Conservation (phyloP, 2,888 invertebrate genomes). For the Xestia c-nigrum region DNA sequence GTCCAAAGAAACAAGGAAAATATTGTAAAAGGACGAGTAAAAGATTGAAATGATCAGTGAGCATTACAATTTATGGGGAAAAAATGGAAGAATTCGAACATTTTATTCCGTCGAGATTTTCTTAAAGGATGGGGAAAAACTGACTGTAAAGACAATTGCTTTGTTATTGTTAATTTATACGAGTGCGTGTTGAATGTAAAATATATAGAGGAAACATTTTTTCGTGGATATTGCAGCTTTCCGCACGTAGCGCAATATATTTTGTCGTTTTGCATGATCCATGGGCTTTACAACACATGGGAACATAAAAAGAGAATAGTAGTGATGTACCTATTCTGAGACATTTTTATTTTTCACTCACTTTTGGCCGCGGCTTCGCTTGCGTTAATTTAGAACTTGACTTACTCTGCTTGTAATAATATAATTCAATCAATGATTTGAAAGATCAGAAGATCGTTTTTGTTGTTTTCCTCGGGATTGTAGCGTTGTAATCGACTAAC, state of each 20-base stretch:
- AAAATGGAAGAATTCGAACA: slow-evolving; percentile 33
- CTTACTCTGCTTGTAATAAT: too few relatives aligned
- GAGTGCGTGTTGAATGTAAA: slow-evolving; percentile 34
- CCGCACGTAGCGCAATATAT: slow-evolving; percentile 23
- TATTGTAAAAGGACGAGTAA: slow-evolving; percentile 27
- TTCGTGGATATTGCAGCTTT: slow-evolving; percentile 23
- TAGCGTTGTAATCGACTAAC: too few relatives aligned
- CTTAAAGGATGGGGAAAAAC: slow-evolving; percentile 10
- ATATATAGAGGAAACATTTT: background rate
- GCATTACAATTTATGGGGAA: slow-evolving; percentile 46
- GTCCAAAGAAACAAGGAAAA: slow-evolving; percentile 42
- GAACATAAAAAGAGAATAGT: slow-evolving; percentile 19
- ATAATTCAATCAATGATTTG: too few relatives aligned
- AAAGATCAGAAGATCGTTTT: too few relatives aligned
- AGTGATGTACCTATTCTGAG: background rate
- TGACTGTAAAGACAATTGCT: slow-evolving; percentile 35
- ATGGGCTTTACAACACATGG: slow-evolving; percentile 8
- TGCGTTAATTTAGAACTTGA: too few relatives aligned
- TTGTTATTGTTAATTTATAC: slow-evolving; percentile 59
- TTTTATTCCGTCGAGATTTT: slow-evolving; percentile 43
- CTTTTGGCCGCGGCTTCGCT: too few relatives aligned
- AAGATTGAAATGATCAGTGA: slow-evolving; percentile 54
- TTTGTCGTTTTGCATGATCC: slow-evolving; percentile 20
- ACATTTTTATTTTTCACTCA: background rate
- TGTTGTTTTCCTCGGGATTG: too few relatives aligned